These are phyloP conservation scores for Ochropacha duplaris DNA, from an alignment of 2,888 invertebrate genomes.

Conservation along the genomic window DNA sequence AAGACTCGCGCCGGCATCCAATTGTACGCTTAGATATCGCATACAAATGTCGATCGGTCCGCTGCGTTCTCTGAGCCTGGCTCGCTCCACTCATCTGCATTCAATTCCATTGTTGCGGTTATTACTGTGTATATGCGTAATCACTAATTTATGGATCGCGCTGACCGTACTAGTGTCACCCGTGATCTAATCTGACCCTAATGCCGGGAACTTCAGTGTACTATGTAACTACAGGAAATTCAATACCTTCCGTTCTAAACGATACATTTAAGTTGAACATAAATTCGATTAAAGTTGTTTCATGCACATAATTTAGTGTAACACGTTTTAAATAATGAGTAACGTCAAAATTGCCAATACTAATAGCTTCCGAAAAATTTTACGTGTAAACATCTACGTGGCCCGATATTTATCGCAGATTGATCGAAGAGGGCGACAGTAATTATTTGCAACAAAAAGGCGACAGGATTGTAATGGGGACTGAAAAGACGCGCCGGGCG, in stretches of 20 bases:
- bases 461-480: conserved; percentile 73
- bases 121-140: conserved; percentile 76
- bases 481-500: conserved; percentile 65
- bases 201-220: conserved; percentile 10
- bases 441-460: conserved; percentile 78
- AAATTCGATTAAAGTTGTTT: background rate
- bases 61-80: conserved; percentile 45
- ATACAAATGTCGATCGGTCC: conserved; percentile 81
- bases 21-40: conserved; percentile 82
- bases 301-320: background rate
- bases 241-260: background rate
- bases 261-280: background rate
- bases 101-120: conserved; percentile 82
- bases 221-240: background rate
- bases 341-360: background rate
- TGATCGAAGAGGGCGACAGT: conserved; percentile 58
- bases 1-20: conserved; percentile 81
- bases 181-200: conserved; percentile 50
- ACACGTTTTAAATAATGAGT: background rate
- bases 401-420: conserved; percentile 40
- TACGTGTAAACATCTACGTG: background rate
- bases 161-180: conserved; percentile 52
- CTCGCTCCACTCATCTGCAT: conserved; percentile 74
- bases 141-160: conserved; percentile 78
- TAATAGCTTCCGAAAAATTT: background rate